phyloP scores from a whole-genome alignment of 2,797 vertebrate species.

The Coracias cyanogaster region DNA sequence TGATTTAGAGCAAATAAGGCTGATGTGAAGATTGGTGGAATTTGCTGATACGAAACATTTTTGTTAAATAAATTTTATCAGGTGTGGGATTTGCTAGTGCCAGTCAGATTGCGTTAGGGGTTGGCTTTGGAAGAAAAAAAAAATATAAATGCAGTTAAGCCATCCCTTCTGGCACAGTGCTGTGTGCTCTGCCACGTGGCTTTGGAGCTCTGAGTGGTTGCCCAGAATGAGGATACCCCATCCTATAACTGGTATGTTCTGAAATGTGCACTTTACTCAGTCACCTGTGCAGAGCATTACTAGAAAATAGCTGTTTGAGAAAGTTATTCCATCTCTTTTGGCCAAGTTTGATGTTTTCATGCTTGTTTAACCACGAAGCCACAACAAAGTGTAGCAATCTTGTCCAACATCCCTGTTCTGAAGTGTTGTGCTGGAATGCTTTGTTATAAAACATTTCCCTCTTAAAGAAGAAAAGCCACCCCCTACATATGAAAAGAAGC shows the following conservation, averaged over 20 bases:
- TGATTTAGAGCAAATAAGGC: background rate
- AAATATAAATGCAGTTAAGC: background rate
- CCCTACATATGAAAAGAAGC: background rate
- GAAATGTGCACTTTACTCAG: background rate
- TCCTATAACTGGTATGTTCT: background rate
- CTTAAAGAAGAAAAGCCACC: background rate
- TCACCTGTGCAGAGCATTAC: background rate
- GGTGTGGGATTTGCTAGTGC: background rate
- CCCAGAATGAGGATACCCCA: background rate
- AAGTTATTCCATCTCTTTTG: slow-evolving; percentile 18
- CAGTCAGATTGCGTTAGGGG: background rate
- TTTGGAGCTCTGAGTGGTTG: background rate
- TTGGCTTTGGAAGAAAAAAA: background rate
- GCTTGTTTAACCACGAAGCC: slow-evolving; percentile 57
- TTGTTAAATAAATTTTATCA: background rate
- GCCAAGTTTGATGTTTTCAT: background rate
- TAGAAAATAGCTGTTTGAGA: background rate
- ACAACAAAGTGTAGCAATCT: slow-evolving; percentile 23
- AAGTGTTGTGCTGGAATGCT: slow-evolving; percentile 1
- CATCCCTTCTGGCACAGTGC: background rate
- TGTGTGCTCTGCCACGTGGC: background rate
- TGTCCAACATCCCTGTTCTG: slow-evolving; percentile 18
- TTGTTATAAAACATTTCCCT: background rate
- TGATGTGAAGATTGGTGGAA: background rate
- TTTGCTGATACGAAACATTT: background rate